Evolutionary conservation across 2,888 invertebrate genomes (phyloP), one percentile per base, ranked within the genome.

Genomic region (Erebia palarica): DNA sequence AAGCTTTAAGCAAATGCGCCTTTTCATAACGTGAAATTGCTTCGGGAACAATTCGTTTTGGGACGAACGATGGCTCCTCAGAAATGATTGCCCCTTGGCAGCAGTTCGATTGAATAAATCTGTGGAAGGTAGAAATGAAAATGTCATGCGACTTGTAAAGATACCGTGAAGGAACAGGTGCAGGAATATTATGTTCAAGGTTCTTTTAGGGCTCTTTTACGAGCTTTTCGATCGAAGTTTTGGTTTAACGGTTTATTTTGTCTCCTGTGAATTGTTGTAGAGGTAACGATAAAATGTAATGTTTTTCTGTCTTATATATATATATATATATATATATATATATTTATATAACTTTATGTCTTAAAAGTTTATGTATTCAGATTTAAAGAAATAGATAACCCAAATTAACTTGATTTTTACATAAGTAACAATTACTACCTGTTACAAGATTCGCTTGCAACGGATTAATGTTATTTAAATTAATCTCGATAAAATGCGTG

Each of bases 11-110:
- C 87, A 89, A 91, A 92, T 89, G 87, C 85, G 83, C 84, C 84
- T 86, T 87, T 89, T 91, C 87, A 92, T 91, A 89, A 90, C 81
- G 86, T 81, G 79, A 88, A 91, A 91, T 91, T 90, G 90, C 87
- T 87, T 86, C 78, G 83, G 83, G 86, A 84, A 87, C 90, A 86
- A 90, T 90, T 88, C 84, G 79, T 83, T 85, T 79, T 75, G 75
- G 78, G 78, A 78, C 75, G 80, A 83, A 86, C 83, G 84, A 85
- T 84, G 84, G 83, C 80, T 76, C 78, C 80, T 81, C 78, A 79
- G 79, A 81, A 85, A 84, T 85, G 83, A 88, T 86, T 88, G 82
- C 83, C 82, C 80, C 79, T 82, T 78, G 78, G 75, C 76, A 75
- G 75, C 73, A 75, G 71, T 72, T 74, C 76, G 71, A 76, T 79